Evolutionary conservation across 2,113 vertebrate genomes (phyloP), one percentile per base, ranked within the genome.

Genomic region (Struthidea cinerea): DNA sequence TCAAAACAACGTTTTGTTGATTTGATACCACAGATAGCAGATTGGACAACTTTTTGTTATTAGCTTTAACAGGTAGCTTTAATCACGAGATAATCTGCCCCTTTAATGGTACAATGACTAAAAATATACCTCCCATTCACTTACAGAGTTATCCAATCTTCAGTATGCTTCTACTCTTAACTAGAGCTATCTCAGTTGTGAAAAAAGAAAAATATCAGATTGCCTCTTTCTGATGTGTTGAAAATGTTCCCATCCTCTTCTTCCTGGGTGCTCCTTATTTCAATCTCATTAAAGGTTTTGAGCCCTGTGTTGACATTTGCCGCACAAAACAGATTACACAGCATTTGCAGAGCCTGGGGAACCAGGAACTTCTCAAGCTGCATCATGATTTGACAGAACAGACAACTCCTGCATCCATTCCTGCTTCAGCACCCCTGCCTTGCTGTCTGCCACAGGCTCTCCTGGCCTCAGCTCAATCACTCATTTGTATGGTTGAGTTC

Each of bases 61-160:
- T 57, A 17, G 6, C 8, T 59, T 52, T 59, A 59, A 28, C 1
- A 78, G 15, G 32, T 23, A 42, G 4, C 1, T 65, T 68, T 63
- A 61, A 46, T 30, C 11, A 65, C 0, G 0, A 74, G 3, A n/a
- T 50, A 64, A 71, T 46, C 32, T 79, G 3, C 3, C 3, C 6
- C 14, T 57, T 76, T 87, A 17, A 4, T 20, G 15, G 5, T 35
- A 50, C 3, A 10, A 41, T 30, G 37, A 28, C 18, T 75, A 21
- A 74, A 92, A 60, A 65, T 23, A 5, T 42, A 20, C 8, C 4
- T 61, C 44, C 20, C 17, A 20, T 84, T 67, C 39, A 65, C 18
- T 37, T 64, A 39, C 4, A 86, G 23, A 50, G 3, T 8, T 69
- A 10, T 22, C 9, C 7, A 47, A 9, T 30, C 35, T 50, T 84